A percentile compares a stretch with the other conserved stretches of the same genome.
Conservation (phyloP, 2,113 vertebrate genomes). For the Dolichotis patagonum region DNA sequence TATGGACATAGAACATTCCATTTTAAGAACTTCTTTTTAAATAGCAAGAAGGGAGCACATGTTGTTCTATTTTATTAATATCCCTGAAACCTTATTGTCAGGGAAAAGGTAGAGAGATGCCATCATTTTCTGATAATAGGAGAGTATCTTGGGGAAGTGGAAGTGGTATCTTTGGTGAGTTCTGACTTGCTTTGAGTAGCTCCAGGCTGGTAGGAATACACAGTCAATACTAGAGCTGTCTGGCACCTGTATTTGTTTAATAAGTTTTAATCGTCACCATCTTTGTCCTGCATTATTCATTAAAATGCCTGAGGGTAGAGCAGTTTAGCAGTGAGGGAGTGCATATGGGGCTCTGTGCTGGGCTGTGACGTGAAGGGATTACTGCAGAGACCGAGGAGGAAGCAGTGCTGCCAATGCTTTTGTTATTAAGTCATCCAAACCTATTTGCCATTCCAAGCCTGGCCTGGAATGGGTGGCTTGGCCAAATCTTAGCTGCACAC, state of each 20-base stretch:
- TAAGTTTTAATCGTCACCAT: background rate
- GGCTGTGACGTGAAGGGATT: background rate
- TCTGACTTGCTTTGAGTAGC: background rate
- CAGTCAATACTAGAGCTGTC: background rate
- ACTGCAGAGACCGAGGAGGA: background rate
- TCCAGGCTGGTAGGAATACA: background rate
- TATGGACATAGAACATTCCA: background rate
- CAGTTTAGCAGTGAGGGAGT: background rate
- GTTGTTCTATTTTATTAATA: constrained; percentile 24
- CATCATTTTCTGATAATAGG: background rate
- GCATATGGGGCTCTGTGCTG: background rate
- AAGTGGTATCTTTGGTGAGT: background rate
- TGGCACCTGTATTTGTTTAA: background rate
- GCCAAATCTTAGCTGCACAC: background rate
- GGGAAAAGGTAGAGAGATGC: background rate
- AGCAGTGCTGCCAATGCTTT: background rate
- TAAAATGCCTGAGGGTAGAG: background rate
- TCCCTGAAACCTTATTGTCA: background rate
- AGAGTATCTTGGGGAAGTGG: background rate
- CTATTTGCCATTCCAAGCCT: background rate
- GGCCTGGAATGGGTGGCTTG: constrained; percentile 44
- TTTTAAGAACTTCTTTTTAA: background rate
- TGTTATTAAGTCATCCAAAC: constrained; percentile 13
- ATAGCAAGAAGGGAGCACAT: background rate
- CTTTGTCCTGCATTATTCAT: constrained; percentile 16